phyloP scores from a whole-genome alignment of 2,888 invertebrate genomes.

The Sycophila texana region DNA sequence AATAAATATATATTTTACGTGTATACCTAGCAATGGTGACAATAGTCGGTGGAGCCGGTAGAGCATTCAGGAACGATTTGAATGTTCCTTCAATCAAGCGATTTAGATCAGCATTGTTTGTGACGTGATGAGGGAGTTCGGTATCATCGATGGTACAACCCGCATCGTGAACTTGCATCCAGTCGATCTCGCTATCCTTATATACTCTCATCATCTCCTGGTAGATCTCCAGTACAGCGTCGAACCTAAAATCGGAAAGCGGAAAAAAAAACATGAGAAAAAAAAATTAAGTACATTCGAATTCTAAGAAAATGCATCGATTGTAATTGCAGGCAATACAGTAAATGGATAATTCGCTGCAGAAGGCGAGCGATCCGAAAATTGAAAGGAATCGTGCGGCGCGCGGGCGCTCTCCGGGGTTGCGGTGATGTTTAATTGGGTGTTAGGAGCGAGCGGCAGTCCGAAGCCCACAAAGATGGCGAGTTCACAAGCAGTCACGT shows the following conservation, averaged over 20 bases:
- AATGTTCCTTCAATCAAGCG: slow-evolving; percentile 80
- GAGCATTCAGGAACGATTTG: slow-evolving; percentile 78
- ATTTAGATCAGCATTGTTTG: slow-evolving; percentile 82
- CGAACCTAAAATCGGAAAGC: slow-evolving; percentile 63
- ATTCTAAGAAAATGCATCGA: background rate
- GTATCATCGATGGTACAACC: slow-evolving; percentile 93
- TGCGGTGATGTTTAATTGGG: slow-evolving; percentile 55
- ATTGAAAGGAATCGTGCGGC: slow-evolving; percentile 37
- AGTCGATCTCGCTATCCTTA: slow-evolving; percentile 83
- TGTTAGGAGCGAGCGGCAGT: slow-evolving; percentile 50
- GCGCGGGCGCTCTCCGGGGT: background rate
- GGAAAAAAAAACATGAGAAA: slow-evolving; percentile 24
- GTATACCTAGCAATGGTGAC: slow-evolving; percentile 83
- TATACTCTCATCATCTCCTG: slow-evolving; percentile 73
- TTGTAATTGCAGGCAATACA: background rate
- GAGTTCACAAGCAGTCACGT: slow-evolving; percentile 48
- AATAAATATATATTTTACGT: background rate
- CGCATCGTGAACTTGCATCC: slow-evolving; percentile 88
- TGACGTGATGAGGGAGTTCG: slow-evolving; percentile 90
- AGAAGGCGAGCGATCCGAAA: slow-evolving; percentile 35
- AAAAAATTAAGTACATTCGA: background rate
- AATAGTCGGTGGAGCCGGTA: slow-evolving; percentile 82
- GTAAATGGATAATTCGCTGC: background rate
- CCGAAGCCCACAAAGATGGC: slow-evolving; percentile 35
- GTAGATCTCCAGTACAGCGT: slow-evolving; percentile 64